Evolutionary conservation across 2,113 vertebrate species (phyloP), one percentile per base, ranked within the genome.

Genomic region (Chelonoidis abingdonii): DNA sequence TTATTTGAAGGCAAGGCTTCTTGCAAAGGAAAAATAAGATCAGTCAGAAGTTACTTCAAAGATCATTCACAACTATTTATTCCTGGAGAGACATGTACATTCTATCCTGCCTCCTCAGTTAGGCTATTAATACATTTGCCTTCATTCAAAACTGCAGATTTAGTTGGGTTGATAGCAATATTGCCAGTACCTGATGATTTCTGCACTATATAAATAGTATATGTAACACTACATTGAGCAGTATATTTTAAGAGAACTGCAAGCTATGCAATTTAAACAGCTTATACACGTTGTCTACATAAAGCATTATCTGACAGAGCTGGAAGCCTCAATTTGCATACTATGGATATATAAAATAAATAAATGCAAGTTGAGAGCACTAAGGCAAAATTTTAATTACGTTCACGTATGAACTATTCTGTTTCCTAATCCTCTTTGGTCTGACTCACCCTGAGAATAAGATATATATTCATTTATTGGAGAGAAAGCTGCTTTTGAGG

Each of bases 321-420:
- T n/a, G 62, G 62, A n/a, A 35, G 62, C 62, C 35, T 69, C 62
- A 69, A 69, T 69, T 69, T 69, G 35, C 31, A 69, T 62, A 62
- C 29, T 35, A 62, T 16, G 5, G 27, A 88, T 1, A 83, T 1
- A 83, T 54, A 21, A 8, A 8, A 54, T 21, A 53, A 53, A 50
- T 50, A 50, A 83, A 80, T 16, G 44, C 1, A 5, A 90, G 47
- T 0, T 8, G 4, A 65, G 52, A 69, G 89, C 94, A 81, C 53
- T 84, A 54, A 93, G 75, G 75, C 79, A 97, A 81, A 31, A 27
- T 65, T 89, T 83, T 83, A 85, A 44, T 41, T 95, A 49, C 54
- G 1, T 62, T 92, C 19, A 57, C 4, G 2, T 57, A 25, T 10
- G 56, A 57, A 57, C 56, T 24, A 31, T 53, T 89, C 50, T 57